Evolutionary conservation across 53 echinoderm and acorn worm species (phyloP).

Genomic region (Paelopatides confundens): DNA sequence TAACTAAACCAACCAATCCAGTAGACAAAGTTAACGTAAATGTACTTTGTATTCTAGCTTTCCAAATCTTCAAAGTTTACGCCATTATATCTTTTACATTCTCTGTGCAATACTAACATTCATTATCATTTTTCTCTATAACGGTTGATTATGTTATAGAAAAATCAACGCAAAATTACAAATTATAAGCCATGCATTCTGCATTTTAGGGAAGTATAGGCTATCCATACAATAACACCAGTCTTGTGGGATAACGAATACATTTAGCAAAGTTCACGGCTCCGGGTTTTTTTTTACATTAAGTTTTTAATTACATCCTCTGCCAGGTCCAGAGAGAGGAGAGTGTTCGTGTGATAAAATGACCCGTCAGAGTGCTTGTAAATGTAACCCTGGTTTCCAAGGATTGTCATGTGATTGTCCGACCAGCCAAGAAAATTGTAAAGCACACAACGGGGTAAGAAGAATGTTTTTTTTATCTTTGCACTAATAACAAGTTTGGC

Average conservation of each 20-base stretch:
- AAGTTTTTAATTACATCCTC: not conserved
- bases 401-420: conserved; percentile 78
- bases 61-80: no score
- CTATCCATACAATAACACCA: not conserved
- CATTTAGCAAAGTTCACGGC: not conserved
- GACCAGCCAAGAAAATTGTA: conserved; percentile 52
- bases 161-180: no score
- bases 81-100: no score
- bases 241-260: not conserved
- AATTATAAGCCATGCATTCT: no score
- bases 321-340: conserved; percentile 64
- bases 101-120: no score
- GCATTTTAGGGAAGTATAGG: no score
- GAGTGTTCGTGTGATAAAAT: conserved; percentile 74
- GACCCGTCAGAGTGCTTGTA: conserved; percentile 58
- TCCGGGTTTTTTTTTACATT: not conserved
- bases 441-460: conserved; percentile 78
- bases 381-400: conserved; percentile 61
- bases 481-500: no score
- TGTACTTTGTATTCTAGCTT: no score
- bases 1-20: no score
- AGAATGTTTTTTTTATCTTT: not conserved
- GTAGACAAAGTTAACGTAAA: no score
- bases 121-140: no score
- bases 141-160: no score